Evolutionary conservation across 1,140 invertebrate species (phyloP), one percentile per base, ranked within the genome.

Genomic region (Drosophila ohnishii): DNA sequence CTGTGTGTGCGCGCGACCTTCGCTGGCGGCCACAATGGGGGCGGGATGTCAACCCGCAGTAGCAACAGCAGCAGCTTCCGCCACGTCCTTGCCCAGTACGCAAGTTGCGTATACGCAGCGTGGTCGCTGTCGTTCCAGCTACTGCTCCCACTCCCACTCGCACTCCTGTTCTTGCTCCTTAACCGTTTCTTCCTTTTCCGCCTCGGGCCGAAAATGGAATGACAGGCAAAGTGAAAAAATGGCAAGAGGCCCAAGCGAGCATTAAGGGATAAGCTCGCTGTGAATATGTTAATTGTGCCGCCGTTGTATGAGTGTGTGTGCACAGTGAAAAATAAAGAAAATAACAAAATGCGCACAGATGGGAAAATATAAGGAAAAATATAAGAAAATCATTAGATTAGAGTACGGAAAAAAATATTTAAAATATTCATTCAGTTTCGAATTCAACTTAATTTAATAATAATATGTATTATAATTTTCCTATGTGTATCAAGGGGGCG

Each of bases 201-300:
- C 70, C 13, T 28, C 10, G 34, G 56, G 55, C 55, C 72, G 10
- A 66, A 75, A 75, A 53, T 42, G 73, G 73, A 74, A 74, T 47
- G 72, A 57, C 61, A 58, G 55, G 55, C 72, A 67, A 62, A 73
- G 70, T 73, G 69, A 73, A 73, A 73, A 62, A 73, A 62, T 73
- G 70, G 72, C 47, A 59, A 71, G 69, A 42, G 53, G 47, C 72
- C 62, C 45, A 44, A 19, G 56, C 73, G 74, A 34, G 74, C 74
- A 77, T 77, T 77, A 77, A 70, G 51, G 74, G 74, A 69, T 77
- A 75, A 75, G 71, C 50, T 62, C 39, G 64, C 74, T 45, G 63
- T 55, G 74, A 77, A 77, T 77, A 77, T 77, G 74, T 77, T 77
- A 77, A 77, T 77, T 77, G 69, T 59, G 51, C 66, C 34, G 66